phyloP scores from a whole-genome alignment of 1,140 invertebrate species.

The Pogonus chalceus region DNA sequence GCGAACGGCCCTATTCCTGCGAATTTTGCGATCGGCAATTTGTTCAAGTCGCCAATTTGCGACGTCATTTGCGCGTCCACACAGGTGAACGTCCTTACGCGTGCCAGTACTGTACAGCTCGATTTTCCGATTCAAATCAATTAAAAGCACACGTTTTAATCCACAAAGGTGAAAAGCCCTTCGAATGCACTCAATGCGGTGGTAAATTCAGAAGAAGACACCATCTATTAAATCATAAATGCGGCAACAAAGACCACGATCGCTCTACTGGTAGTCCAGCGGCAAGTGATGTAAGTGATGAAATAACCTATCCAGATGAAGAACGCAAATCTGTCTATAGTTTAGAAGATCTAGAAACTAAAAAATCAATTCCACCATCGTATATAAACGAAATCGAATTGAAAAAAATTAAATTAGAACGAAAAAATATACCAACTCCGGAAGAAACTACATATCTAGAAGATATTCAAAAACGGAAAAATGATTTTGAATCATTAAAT shows the following conservation, averaged over 20 bases:
- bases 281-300: slow-evolving; percentile 17
- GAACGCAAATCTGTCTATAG: slow-evolving; percentile 26
- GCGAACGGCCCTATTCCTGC: slow-evolving; percentile 88
- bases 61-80: slow-evolving; percentile 87
- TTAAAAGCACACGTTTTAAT: slow-evolving; percentile 84
- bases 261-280: slow-evolving; percentile 3
- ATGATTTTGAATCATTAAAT: slow-evolving; percentile 17
- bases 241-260: slow-evolving; percentile 37
- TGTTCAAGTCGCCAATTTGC: slow-evolving; percentile 88
- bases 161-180: slow-evolving; percentile 84
- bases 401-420: too few relatives aligned
- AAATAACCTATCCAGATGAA: slow-evolving; percentile 31
- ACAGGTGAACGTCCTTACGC: slow-evolving; percentile 91
- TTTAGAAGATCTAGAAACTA: too few relatives aligned
- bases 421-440: too few relatives aligned
- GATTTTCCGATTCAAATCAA: slow-evolving; percentile 90
- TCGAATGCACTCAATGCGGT: slow-evolving; percentile 64
- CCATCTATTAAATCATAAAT: slow-evolving; percentile 78
- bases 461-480: slow-evolving; percentile 23
- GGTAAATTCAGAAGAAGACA: slow-evolving; percentile 71
- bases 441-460: too few relatives aligned
- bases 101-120: slow-evolving; percentile 78
- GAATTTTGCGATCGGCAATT: slow-evolving; percentile 84
- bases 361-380: too few relatives aligned
- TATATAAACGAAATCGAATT: background rate